Base-by-base conservation (phyloP, 2,113 vertebrate genomes). In the Cyrtonyx montezumae region DNA sequence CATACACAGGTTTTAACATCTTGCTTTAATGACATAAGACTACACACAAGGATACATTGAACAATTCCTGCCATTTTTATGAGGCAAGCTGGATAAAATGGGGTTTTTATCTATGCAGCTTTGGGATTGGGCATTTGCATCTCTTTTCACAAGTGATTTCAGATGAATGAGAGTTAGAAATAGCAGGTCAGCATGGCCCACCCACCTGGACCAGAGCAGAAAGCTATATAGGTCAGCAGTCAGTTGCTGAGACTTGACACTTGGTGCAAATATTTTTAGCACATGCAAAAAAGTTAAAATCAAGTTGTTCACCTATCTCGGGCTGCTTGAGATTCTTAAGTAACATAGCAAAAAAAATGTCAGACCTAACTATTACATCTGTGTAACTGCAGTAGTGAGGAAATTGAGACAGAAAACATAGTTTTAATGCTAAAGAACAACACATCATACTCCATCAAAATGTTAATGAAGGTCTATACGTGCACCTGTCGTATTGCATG, bases 181-280 rank as follows among this genome's bases (percentile, higher is more conserved):
- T 25, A 25, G 36, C 25, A 61, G 1, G 10, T n/a, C 37, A 51
- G 23, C 37, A 78, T 2, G 8, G 30, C 78, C 51, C 61, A 81
- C 78, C 51, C 61, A 81, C 8, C 32, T 34, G 34, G 15, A 23
- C 14, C 66, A 67, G 40, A 81, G 10, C 13, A 79, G 16, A 74
- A 74, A 69, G 15, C 6, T 5, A 4, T 19, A 34, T 15, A 74
- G 6, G 30, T 80, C 61, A 48, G 22, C 15, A 11, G 48, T 20
- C 13, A 49, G 4, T 42, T 20, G 42, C 56, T 81, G 56, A 89
- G 32, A 91, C 84, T 12, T 32, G 8, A 5, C 1, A 0, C 66
- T 89, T 87, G 16, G 61, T 13, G 15, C 26, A 21, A 0, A 0
- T 14, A 45, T 37, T 23, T 70, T 61, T 13, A 65, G 40, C 17